Percentiles rank a stretch among this genome's conserved stretches.
phyloP scores from a whole-genome alignment of 37 sponge, comb jelly and placozoan genomes.

The Tethya wilhelma region DNA sequence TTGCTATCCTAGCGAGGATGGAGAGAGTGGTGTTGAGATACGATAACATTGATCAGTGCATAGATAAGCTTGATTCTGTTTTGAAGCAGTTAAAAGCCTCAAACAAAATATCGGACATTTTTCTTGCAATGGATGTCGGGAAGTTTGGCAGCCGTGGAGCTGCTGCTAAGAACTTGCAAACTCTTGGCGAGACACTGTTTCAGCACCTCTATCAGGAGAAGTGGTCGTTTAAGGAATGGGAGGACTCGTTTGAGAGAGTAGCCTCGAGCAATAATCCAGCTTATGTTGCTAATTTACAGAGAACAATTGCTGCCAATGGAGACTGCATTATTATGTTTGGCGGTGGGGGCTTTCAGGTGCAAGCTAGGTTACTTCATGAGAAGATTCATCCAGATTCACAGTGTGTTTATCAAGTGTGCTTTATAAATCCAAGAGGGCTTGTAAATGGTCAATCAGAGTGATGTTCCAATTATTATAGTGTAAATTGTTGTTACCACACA shows the following conservation, averaged over 20 bases:
- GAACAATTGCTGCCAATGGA: slow-evolving; percentile 18
- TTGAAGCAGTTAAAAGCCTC: not conserved
- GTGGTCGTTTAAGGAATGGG: slow-evolving; percentile 29
- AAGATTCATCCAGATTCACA: slow-evolving; percentile 19
- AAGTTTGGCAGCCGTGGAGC: slow-evolving; percentile 42
- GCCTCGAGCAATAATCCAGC: slow-evolving; percentile 19
- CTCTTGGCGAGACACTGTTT: slow-evolving; percentile 8
- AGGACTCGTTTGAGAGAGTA: not conserved
- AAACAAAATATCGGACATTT: not conserved
- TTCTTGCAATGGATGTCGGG: slow-evolving; percentile 49
- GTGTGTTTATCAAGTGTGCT: slow-evolving; percentile 29
- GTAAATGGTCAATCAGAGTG: no score
- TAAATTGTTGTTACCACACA: no score
- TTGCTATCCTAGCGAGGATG: slow-evolving; percentile 20
- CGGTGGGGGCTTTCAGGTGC: slow-evolving; percentile 38
- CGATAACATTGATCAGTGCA: slow-evolving; percentile 13
- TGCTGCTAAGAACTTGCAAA: not conserved
- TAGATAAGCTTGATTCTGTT: not conserved
- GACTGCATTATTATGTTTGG: slow-evolving; percentile 35
- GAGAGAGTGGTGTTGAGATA: slow-evolving; percentile 28
- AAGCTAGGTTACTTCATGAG: slow-evolving; percentile 26
- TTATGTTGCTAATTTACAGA: slow-evolving; percentile 44
- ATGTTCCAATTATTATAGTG: no score
- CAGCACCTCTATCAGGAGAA: not conserved
- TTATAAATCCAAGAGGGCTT: not conserved